Evolutionary conservation across 2,113 vertebrate genomes (phyloP).

Genomic region (Galeopterus variegatus): DNA sequence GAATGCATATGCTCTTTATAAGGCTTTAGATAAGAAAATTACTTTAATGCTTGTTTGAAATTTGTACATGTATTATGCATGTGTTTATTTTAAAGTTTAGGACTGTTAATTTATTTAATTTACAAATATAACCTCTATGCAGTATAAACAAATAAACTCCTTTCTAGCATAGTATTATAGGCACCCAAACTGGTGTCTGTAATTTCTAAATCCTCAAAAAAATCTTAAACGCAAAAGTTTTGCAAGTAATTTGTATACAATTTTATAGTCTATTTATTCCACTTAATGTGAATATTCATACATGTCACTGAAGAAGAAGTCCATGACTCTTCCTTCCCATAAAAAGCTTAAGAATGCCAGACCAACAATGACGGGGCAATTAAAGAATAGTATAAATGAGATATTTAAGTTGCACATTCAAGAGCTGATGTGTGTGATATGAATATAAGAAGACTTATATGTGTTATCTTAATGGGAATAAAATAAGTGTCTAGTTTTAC

Average conservation of each 20-base stretch:
- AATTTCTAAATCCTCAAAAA: conserved; percentile 24
- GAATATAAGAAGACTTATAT: conserved; percentile 38
- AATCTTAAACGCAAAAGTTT: not conserved
- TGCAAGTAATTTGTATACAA: not conserved
- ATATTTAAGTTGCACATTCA: not conserved
- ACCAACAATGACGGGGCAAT: not conserved
- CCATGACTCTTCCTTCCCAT: not conserved
- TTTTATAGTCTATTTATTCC: not conserved
- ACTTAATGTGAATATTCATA: not conserved
- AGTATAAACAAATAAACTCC: not conserved
- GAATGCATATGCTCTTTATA: not conserved
- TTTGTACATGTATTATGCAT: not conserved
- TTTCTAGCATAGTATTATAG: not conserved
- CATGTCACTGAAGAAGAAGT: not conserved
- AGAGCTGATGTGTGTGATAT: not conserved
- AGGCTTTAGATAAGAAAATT: not conserved
- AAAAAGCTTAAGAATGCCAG: not conserved
- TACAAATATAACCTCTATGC: not conserved
- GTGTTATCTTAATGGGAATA: not conserved
- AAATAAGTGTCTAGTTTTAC: conserved; percentile 12
- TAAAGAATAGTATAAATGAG: conserved; percentile 2
- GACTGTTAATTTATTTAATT: not conserved
- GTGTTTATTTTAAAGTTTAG: conserved; percentile 19
- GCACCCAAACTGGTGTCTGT: not conserved
- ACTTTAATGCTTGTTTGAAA: not conserved